phyloP scores from a whole-genome alignment of 2,113 vertebrate genomes.

The Paradoxurus hermaphroditus region DNA sequence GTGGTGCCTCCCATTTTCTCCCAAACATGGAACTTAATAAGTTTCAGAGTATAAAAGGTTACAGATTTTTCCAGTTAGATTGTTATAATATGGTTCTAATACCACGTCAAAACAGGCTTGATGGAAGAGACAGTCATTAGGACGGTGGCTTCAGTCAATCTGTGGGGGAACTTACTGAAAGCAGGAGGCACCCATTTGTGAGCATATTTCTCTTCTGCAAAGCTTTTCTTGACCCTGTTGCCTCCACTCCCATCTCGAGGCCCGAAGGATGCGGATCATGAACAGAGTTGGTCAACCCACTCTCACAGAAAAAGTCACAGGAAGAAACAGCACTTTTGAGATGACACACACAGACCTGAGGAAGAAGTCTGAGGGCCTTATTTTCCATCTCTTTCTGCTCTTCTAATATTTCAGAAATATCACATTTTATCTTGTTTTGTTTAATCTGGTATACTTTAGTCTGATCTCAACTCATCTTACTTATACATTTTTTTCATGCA shows the following conservation, averaged over 20 bases:
- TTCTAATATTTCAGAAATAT: neutral
- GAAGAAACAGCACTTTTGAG: neutral
- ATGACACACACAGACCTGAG: neutral
- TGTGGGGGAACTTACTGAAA: neutral
- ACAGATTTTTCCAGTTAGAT: neutral
- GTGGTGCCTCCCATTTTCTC: constrained; percentile 53
- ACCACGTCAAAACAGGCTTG: neutral
- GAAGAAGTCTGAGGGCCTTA: neutral
- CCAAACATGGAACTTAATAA: neutral
- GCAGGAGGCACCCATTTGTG: neutral
- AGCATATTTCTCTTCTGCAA: neutral
- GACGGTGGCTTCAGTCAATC: neutral
- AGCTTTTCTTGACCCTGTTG: neutral
- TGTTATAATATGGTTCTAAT: neutral
- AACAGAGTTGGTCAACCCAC: neutral
- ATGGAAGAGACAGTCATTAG: neutral
- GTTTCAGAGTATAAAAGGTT: neutral
- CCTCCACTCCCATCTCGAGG: neutral
- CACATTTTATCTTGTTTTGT: neutral
- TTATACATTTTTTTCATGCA: neutral
- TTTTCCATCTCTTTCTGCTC: neutral
- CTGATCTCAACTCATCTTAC: neutral
- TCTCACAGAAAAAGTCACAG: neutral
- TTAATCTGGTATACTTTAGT: neutral
- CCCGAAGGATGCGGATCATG: neutral